These are phyloP conservation scores for Leucoma salicis DNA, from an alignment of 2,888 invertebrate species.

Conservation along the genomic window DNA sequence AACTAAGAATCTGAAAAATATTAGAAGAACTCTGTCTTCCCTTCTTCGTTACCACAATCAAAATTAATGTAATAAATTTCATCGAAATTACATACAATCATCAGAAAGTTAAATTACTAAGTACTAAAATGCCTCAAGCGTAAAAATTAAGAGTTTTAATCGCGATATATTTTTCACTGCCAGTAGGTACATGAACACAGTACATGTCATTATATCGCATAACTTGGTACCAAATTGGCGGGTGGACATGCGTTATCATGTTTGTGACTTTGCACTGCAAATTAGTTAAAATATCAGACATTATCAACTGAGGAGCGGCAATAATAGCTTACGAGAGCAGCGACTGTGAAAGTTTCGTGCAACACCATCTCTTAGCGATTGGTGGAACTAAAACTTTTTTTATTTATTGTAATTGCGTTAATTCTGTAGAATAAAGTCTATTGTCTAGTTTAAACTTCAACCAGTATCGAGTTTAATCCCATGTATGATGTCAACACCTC, in stretches of 20 bases:
- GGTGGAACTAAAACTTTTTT: slow-evolving; percentile 7
- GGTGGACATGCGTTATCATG: slow-evolving; percentile 28
- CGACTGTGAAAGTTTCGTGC: background rate
- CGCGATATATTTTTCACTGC: slow-evolving; percentile 44
- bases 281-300: background rate
- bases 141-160: slow-evolving; percentile 40
- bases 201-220: slow-evolving; percentile 35
- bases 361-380: slow-evolving; percentile 26
- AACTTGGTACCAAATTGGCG: slow-evolving; percentile 30
- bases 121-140: slow-evolving; percentile 37
- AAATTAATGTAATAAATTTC: slow-evolving; percentile 28
- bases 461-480: too few relatives aligned
- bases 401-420: background rate
- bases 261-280: slow-evolving; percentile 14
- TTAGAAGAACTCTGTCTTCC: too few relatives aligned
- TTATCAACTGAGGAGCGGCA: slow-evolving; percentile 13
- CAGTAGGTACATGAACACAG: slow-evolving; percentile 21
- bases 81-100: slow-evolving; percentile 33
- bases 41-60: background rate
- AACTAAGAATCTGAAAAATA: too few relatives aligned
- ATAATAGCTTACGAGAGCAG: background rate
- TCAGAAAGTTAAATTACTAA: slow-evolving; percentile 39
- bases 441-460: too few relatives aligned
- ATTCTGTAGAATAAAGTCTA: too few relatives aligned
- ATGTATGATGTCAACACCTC: too few relatives aligned